phyloP scores from a whole-genome alignment of 2,888 invertebrate species.

The Zaprionus bogoriensis region DNA sequence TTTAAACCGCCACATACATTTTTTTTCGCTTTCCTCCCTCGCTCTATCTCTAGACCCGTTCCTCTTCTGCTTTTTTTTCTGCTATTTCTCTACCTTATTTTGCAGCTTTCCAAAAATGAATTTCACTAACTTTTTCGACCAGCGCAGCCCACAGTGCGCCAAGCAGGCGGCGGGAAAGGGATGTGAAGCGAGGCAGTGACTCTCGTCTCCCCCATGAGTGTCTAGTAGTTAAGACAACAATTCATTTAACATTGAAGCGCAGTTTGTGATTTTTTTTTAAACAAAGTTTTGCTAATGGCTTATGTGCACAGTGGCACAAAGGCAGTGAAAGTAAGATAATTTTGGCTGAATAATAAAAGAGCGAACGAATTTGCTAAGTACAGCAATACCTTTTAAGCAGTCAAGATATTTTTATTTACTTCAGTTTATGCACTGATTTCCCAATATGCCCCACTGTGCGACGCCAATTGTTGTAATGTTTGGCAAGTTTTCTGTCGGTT shows the following conservation, averaged over 20 bases:
- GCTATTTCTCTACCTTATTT: conserved; percentile 54
- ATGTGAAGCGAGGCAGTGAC: too few relatives aligned
- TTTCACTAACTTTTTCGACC: conserved; percentile 63
- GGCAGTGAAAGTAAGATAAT: not conserved
- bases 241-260: conserved; percentile 75
- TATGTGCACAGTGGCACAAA: conserved; percentile 55
- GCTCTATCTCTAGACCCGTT: not conserved
- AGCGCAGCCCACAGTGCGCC: conserved; percentile 25
- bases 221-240: conserved; percentile 74
- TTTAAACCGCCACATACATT: conserved; percentile 27
- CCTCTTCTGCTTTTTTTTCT: conserved; percentile 8
- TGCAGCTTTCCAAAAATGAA: conserved; percentile 69
- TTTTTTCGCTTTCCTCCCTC: conserved; percentile 6
- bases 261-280: conserved; percentile 29
- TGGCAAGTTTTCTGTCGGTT: conserved; percentile 65
- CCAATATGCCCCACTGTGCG: conserved; percentile 41
- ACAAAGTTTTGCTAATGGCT: conserved; percentile 63
- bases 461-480: conserved; percentile 45
- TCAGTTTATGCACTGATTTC: too few relatives aligned
- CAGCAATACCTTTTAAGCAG: not conserved
- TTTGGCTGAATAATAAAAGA: not conserved
- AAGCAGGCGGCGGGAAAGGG: too few relatives aligned
- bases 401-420: too few relatives aligned
- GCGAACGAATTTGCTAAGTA: not conserved
- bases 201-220: conserved; percentile 15